Base-by-base conservation (phyloP, 2,113 vertebrate genomes). In the Epinephelus moara region DNA sequence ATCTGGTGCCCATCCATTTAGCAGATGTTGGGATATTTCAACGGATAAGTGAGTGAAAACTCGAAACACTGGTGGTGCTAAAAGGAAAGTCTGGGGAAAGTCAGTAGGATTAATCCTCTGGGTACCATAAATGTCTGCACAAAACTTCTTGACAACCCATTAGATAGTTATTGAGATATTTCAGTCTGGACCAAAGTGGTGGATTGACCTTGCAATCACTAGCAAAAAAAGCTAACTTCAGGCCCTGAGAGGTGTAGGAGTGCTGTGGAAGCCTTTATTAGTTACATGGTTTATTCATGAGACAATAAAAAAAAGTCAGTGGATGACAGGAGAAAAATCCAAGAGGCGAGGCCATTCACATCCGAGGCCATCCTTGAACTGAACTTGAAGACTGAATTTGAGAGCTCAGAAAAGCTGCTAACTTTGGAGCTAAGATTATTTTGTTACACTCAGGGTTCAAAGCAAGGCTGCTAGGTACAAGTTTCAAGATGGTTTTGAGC, bases 401-500 rank as follows among this genome's bases (percentile, higher is more conserved):
- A 78, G 30, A 50, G 53, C 27, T 57, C 4, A 68, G 40, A 57
- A 19, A 60, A 60, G 25, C 17, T 30, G 0, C n/a, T 57, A 4
- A 23, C 13, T 15, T n/a, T 72, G 17, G 9, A 25, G n/a, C 0
- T 11, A 12, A 8, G 13, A 68, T 49, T 70, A 25, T 52, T 19
- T 50, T 21, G 6, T 27, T 25, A 14, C 27, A 52, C 27, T 45
- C 40, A 17, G 40, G 37, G 71, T 57, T 73, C 5, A 68, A 33
- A 30, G 13, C 19, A 27, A 23, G 47, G 7, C 56, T 19, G 21
- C 18, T 56, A 3, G 13, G 47, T 53, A 13, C 47, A 19, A 70
- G 27, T 82, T 74, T 80, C 25, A 69, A n/a, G 61, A 50, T 52
- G 12, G 13, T 14, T 60, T 53, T 19, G 33, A 37, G 40, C 19